Base-by-base conservation (phyloP, 2,797 vertebrate species). In the Rhabdomys pumilio region DNA sequence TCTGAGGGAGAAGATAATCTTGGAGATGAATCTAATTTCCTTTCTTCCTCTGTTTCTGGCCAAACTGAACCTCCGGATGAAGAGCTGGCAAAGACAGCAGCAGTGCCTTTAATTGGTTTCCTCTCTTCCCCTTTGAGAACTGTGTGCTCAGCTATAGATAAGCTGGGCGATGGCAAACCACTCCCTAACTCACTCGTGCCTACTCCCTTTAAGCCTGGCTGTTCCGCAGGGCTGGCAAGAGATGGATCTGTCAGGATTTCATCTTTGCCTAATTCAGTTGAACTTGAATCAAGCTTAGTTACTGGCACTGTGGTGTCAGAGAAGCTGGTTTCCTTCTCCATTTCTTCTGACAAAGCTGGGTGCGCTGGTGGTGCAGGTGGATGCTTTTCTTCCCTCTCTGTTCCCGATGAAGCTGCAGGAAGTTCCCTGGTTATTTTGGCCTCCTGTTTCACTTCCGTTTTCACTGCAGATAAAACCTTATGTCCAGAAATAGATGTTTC, bases 401-500 rank as follows among this genome's bases (percentile, higher is more conserved):
- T 34, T 95, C 50, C 84, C 38, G 19, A 76, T 13, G 73, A 95
- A 57, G 80, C n/a, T 65, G 80, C 76, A 63, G 81, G 80, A 50
- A 77, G 89, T 11, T 75, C 57, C n/a, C 10, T 73, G 31, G n/a
- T 47, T 89, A 90, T 85, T 90, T 94, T n/a, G 90, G 94, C 95
- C 59, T 83, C 90, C 2, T 26, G 26, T 76, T 86, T 90, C 86
- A 83, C 81, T 95, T 96, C 86, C 0, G 0, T 94, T 93, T 93
- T 80, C 69, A 91, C 89, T 88, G 50, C 76, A 69, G 92, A 91
- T 89, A 89, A 94, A 93, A 73, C 57, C 89, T 93, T 91, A 93
- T 81, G 73, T 80, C 38, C 85, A 88, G 95, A 89, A 82, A 90
- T 93, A 97, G 92, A 88, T 53, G 55, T 76, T 90, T 97, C 96